Percentiles rank a stretch among this genome's conserved stretches.
Conservation (phyloP, 2,888 invertebrate genomes). For the Oscheius sp. region DNA sequence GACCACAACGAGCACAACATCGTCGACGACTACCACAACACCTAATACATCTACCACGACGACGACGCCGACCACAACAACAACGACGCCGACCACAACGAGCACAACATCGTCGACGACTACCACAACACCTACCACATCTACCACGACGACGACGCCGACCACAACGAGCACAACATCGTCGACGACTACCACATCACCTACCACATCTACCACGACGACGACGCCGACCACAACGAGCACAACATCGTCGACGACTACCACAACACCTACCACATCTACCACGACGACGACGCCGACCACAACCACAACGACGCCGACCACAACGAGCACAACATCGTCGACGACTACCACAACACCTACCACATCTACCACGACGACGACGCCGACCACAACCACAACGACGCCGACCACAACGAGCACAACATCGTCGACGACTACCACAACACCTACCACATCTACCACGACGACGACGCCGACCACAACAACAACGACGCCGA, state of each 20-base stretch:
- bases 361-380: not conserved
- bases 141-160: not conserved
- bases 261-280: not conserved
- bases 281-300: slow-evolving; percentile 3
- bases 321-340: not conserved
- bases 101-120: not conserved
- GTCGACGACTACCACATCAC: not conserved
- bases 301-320: not conserved
- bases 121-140: not conserved
- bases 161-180: not conserved
- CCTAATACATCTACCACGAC: not conserved
- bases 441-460: not conserved
- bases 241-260: not conserved
- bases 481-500: not conserved
- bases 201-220: not conserved
- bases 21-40: not conserved
- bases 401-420: not conserved
- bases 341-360: not conserved
- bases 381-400: not conserved
- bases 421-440: not conserved
- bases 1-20: not conserved
- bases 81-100: not conserved
- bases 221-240: not conserved
- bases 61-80: not conserved
- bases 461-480: slow-evolving; percentile 3